phyloP scores from a whole-genome alignment of 1,140 invertebrate genomes.

The Drosophila melanica region DNA sequence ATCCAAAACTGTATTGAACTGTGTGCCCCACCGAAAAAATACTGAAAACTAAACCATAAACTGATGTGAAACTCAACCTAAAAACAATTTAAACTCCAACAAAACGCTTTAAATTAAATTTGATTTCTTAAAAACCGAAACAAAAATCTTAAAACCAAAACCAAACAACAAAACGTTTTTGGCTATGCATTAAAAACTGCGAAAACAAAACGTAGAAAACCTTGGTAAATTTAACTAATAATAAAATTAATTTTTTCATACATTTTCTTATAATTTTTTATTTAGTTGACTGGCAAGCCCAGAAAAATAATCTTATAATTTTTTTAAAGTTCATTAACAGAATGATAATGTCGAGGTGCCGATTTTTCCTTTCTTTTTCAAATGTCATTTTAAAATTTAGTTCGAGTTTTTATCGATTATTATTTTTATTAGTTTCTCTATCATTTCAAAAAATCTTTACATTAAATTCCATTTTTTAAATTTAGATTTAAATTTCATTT shows the following conservation, averaged over 20 bases:
- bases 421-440: conserved; percentile 1
- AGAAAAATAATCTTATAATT: conserved; percentile 4
- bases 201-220: conserved; percentile 65
- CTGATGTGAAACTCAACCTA: conserved; percentile 49
- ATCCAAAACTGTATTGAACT: conserved; percentile 41
- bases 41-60: conserved; percentile 30
- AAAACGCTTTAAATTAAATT: conserved; percentile 55
- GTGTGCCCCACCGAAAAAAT: conserved; percentile 28
- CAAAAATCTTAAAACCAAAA: conserved; percentile 33
- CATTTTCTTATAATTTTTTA: conserved; percentile 27
- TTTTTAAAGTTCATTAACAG: conserved; percentile 12
- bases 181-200: conserved; percentile 38
- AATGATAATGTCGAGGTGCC: conserved; percentile 42
- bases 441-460: neutral
- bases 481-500: conserved; percentile 26
- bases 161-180: conserved; percentile 49
- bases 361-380: conserved; percentile 13
- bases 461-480: neutral
- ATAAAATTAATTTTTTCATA: conserved; percentile 31
- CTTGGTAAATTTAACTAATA: conserved; percentile 65
- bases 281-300: conserved; percentile 42
- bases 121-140: conserved; percentile 37
- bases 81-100: conserved; percentile 58
- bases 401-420: conserved; percentile 4
- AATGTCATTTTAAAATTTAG: neutral